Base-by-base conservation (phyloP, 2,113 vertebrate genomes). In the Peromyscus californicus region DNA sequence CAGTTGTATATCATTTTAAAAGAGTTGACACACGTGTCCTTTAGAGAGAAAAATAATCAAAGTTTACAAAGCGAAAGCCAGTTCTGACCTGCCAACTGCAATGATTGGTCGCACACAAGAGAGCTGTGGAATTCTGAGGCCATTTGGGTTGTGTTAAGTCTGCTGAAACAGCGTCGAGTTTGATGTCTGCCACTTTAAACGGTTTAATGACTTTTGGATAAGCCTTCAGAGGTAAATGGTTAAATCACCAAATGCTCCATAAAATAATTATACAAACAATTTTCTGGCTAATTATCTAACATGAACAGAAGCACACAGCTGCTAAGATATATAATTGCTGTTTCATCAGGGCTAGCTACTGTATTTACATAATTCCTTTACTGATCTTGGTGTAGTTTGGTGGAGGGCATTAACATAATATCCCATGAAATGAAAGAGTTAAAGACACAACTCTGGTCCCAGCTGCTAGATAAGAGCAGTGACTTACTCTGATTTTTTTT, bases 261-360 rank as follows among this genome's bases (percentile, higher is more conserved):
- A 98, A 98, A 98, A 98, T 98, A 98, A 98, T 98, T 98, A 98
- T 94, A 95, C 98, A 98, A 98, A 98, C 98, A 98, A 97, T 99
- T 98, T 98, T 96, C 98, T 98, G 97, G 98, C 98, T 99, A 99
- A 99, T 99, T 97, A 98, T 98, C 98, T 98, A 93, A 97, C 97
- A 91, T 97, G 98, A 98, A 98, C 0, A 95, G 97, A 97, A 0
- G 2, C 92, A 96, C 96, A 5, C 98, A 99, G 98, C 98, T 99
- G 98, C 97, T 98, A 97, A 98, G 98, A 97, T 94, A 97, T 90
- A 96, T 98, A 98, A 99, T 98, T 98, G 96, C 97, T 98, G 59
- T 94, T 98, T 98, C 98, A 98, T 98, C 96, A 97, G 95, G 80
- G 87, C 95, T 96, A 95, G 85, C 92, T 98, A 89, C 97, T 97